A percentile compares a stretch with the other conserved stretches of the same genome.
Evolutionary conservation across 92 coral and sea anemone species (phyloP).

Genomic region (Porites rus): DNA sequence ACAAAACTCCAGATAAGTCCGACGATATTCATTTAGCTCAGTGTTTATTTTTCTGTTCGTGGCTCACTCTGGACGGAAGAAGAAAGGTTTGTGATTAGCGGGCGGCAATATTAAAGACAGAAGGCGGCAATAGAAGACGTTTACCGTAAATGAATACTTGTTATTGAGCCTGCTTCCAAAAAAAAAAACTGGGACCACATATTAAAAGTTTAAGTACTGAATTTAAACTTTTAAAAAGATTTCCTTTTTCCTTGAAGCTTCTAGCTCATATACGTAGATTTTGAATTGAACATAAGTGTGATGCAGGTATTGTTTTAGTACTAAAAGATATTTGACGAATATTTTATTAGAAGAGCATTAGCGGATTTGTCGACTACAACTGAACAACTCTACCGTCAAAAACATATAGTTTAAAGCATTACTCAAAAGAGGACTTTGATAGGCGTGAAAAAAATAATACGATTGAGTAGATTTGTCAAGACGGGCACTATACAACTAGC

Average conservation of each 20-base stretch:
- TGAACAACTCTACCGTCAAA: neutral
- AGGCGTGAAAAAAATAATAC: too few species aligned
- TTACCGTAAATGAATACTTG: neutral
- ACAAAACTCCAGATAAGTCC: neutral
- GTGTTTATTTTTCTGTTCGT: neutral
- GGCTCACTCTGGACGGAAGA: neutral
- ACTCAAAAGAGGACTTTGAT: neutral
- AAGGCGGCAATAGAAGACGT: conserved; percentile 5
- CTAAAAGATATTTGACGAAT: neutral
- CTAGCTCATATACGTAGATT: neutral
- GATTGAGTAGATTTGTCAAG: neutral
- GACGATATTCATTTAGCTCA: neutral
- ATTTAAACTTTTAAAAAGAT: neutral
- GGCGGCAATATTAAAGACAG: too few species aligned
- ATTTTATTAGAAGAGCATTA: neutral
- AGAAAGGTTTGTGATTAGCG: neutral
- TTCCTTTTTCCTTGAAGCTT: neutral
- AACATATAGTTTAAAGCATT: neutral
- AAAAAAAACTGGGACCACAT: neutral
- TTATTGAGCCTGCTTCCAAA: neutral
- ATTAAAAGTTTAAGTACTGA: neutral
- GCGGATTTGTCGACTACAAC: neutral
- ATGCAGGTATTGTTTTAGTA: neutral
- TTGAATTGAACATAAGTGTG: conserved; percentile 6
- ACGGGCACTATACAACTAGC: neutral